phyloP scores from a whole-genome alignment of 1,140 invertebrate species.

The Nasonia longicornis region DNA sequence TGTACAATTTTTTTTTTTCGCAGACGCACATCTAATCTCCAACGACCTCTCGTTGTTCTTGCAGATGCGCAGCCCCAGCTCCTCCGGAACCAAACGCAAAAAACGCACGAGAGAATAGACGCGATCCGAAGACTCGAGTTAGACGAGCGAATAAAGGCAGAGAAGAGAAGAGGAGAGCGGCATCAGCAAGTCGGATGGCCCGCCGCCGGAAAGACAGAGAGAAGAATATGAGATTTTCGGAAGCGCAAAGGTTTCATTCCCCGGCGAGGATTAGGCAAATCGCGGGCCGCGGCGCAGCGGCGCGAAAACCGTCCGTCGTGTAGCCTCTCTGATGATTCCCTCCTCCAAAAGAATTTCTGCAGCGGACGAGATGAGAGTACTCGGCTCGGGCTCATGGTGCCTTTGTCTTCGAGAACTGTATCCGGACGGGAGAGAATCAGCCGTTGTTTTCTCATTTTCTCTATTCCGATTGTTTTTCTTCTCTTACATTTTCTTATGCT shows the following conservation, averaged over 20 bases:
- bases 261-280: conserved; percentile 9
- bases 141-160: neutral
- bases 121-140: neutral
- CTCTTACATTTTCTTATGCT: neutral
- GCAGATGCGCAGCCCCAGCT: neutral
- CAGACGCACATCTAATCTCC: no score
- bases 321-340: conserved; percentile 15
- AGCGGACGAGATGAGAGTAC: conserved; percentile 13
- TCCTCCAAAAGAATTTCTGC: conserved; percentile 23
- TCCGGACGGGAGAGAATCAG: neutral
- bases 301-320: conserved; percentile 21
- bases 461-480: neutral
- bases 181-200: neutral
- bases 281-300: neutral
- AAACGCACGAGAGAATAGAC: neutral
- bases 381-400: conserved; percentile 50
- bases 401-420: conserved; percentile 52
- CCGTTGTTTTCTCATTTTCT: neutral
- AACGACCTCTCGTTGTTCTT: neutral
- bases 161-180: neutral
- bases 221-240: conserved; percentile 1
- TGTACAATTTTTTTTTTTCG: no score
- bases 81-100: neutral
- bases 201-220: neutral
- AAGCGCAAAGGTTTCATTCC: neutral